phyloP scores from a whole-genome alignment of 1,140 invertebrate genomes.

The Augochlora pura region DNA sequence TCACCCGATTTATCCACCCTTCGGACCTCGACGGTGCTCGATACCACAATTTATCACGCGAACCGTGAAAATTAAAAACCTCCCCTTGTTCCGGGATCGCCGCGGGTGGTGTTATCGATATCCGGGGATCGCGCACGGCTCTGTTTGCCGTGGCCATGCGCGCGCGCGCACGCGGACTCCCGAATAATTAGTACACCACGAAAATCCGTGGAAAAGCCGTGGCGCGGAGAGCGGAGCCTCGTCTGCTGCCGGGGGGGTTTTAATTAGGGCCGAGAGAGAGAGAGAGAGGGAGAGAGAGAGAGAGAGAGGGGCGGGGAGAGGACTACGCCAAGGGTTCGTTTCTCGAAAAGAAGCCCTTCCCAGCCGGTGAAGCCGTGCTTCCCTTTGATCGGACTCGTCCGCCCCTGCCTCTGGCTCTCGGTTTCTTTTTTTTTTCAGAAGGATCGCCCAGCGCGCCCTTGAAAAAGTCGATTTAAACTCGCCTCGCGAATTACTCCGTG shows the following conservation, averaged over 20 bases:
- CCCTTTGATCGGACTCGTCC: conserved; percentile 9
- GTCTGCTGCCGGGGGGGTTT: background rate
- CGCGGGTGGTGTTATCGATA: background rate
- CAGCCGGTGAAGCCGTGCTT: conserved; percentile 17
- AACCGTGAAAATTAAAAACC: conserved; percentile 9
- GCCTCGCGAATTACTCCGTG: too few relatives aligned
- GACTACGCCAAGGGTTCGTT: background rate
- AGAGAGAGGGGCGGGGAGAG: background rate
- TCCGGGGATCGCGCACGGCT: conserved; percentile 8
- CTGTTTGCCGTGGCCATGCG: too few relatives aligned
- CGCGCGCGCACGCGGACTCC: too few relatives aligned
- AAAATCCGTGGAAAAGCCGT: conserved; percentile 28
- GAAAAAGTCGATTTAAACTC: too few relatives aligned
- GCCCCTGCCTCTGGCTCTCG: background rate
- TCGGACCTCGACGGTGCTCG: background rate
- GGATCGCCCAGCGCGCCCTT: background rate
- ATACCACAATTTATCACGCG: background rate
- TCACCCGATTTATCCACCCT: background rate
- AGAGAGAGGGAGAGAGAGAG: too few relatives aligned
- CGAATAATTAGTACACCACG: conserved; percentile 26
- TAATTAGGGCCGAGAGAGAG: conserved; percentile 10
- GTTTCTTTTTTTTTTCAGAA: background rate
- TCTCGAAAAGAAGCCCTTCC: conserved; percentile 12
- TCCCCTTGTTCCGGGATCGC: background rate
- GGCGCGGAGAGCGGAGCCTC: background rate